phyloP scores from a whole-genome alignment of 2,797 vertebrate genomes.

The Sternotherus odoratus region DNA sequence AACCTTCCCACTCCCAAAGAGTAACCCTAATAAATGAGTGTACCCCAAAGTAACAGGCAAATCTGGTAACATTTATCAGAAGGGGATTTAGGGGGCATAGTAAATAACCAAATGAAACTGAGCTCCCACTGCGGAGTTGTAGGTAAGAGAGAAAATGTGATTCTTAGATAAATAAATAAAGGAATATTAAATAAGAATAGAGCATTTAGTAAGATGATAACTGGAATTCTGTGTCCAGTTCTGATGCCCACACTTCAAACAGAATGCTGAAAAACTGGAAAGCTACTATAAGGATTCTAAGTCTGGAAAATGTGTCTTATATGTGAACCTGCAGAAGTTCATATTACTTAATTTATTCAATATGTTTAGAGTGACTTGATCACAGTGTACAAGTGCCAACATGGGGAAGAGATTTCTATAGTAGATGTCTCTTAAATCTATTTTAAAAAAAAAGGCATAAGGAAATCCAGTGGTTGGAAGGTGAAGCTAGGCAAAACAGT shows the following conservation, averaged over 20 bases:
- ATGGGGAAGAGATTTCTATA: slow-evolving; percentile 18
- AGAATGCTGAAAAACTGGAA: neutral
- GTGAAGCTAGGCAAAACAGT: slow-evolving; percentile 3
- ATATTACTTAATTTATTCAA: neutral
- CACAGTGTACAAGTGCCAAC: neutral
- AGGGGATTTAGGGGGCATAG: neutral
- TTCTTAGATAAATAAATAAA: neutral
- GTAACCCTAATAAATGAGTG: no score
- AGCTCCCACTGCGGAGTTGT: neutral
- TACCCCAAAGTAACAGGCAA: no score
- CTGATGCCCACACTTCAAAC: slow-evolving; percentile 6
- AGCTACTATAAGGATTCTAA: neutral
- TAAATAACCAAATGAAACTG: neutral
- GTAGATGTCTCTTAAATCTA: slow-evolving; percentile 31
- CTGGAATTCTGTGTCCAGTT: neutral
- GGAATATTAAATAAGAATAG: neutral
- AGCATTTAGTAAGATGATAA: neutral
- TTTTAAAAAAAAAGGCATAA: slow-evolving; percentile 36
- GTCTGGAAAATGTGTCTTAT: neutral
- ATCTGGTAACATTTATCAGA: neutral
- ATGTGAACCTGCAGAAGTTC: neutral
- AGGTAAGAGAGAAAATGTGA: neutral
- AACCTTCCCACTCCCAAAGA: no score
- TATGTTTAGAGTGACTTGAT: neutral
- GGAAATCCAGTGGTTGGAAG: slow-evolving; percentile 9